phyloP scores from a whole-genome alignment of 1,140 invertebrate genomes.

The Trissolcus basalis region DNA sequence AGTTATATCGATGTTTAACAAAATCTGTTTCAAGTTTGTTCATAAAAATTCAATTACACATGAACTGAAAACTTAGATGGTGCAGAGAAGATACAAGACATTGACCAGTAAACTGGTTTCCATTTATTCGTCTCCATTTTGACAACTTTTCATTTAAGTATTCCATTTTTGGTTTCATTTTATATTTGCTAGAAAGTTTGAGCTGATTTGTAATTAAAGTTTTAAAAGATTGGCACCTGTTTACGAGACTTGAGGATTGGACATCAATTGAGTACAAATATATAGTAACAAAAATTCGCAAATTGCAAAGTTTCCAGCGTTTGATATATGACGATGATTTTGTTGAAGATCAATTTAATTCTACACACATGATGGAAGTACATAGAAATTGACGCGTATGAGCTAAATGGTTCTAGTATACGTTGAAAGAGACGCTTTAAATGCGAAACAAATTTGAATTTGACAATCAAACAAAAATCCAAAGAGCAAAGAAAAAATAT shows the following conservation, averaged over 20 bases:
- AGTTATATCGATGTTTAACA: conserved; percentile 13
- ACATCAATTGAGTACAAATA: no score
- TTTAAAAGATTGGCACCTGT: no score
- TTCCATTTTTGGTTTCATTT: no score
- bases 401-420: conserved; percentile 17
- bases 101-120: no score
- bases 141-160: no score
- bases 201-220: no score
- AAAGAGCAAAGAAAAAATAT: no score
- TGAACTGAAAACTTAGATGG: neutral
- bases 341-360: conserved; percentile 23
- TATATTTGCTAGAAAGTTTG: no score
- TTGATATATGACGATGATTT: conserved; percentile 1
- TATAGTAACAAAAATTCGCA: no score
- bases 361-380: conserved; percentile 24
- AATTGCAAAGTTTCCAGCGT: conserved; percentile 1
- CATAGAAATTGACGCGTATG: conserved; percentile 33
- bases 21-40: conserved; percentile 7
- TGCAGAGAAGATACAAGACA: neutral
- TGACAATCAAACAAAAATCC: neutral
- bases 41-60: conserved; percentile 3
- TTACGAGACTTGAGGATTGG: no score
- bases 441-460: conserved; percentile 9
- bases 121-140: no score
- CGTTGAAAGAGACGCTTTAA: conserved; percentile 15